Evolutionary conservation across 2,797 vertebrate species (phyloP).

Genomic region (Anguilla marmorata): DNA sequence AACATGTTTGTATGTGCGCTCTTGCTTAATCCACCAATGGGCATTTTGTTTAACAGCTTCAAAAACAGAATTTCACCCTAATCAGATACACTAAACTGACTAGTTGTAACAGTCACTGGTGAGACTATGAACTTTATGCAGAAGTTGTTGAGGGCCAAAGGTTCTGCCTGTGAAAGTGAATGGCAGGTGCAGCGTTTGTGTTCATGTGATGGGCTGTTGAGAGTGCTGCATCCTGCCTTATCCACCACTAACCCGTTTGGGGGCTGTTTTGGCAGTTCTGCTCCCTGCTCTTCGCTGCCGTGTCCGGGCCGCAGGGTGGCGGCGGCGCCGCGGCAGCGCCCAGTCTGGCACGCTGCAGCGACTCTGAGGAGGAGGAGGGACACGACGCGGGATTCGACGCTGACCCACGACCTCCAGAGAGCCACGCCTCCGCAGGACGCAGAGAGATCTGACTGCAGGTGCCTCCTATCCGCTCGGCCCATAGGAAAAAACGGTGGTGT

Average conservation of each 20-base stretch:
- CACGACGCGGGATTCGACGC: conserved; percentile 44
- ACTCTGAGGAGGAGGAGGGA: conserved; percentile 70
- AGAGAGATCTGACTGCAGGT: background rate
- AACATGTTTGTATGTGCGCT: background rate
- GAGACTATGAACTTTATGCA: background rate
- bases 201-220: background rate
- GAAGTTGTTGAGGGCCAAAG: background rate
- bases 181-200: background rate
- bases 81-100: background rate
- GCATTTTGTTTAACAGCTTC: background rate
- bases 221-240: background rate
- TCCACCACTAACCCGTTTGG: background rate
- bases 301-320: conserved; percentile 61
- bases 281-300: conserved; percentile 82
- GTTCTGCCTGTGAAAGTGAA: background rate
- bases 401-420: background rate
- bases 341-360: conserved; percentile 76
- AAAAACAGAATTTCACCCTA: background rate
- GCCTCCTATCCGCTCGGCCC: background rate
- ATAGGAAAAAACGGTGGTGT: background rate
- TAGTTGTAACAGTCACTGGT: background rate
- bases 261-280: conserved; percentile 70
- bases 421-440: background rate
- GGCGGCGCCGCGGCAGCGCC: conserved; percentile 34
- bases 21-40: background rate